Conservation (phyloP, 1,140 invertebrate genomes). For the Ooceraea biroi region DNA sequence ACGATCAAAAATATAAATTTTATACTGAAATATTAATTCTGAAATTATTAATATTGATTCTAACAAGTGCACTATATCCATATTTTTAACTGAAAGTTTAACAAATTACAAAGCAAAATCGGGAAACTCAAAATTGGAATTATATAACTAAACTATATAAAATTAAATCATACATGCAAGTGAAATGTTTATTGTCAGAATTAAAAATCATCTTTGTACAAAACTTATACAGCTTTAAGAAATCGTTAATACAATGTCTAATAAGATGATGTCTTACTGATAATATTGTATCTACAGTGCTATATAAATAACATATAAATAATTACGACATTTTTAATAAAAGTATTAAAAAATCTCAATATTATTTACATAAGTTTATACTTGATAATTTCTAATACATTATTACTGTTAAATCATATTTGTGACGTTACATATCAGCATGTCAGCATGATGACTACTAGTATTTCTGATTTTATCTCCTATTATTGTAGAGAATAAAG, state of each 20-base stretch:
- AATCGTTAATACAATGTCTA: not conserved
- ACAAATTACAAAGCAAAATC: not conserved
- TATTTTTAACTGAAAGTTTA: too few relatives aligned
- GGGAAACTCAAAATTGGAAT: not conserved
- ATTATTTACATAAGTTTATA: not conserved
- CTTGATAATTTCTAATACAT: not conserved
- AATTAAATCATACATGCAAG: not conserved
- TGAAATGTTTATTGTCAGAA: conserved; percentile 12
- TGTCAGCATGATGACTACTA: not conserved
- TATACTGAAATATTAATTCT: not conserved
- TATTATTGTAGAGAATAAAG: conserved; percentile 30
- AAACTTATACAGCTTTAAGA: not conserved
- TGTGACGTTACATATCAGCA: not conserved
- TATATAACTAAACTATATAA: not conserved
- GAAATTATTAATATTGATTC: not conserved
- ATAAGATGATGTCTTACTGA: too few relatives aligned
- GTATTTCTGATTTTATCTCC: not conserved
- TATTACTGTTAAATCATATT: not conserved
- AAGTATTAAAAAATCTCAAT: not conserved
- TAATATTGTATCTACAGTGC: not conserved
- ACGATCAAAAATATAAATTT: not conserved
- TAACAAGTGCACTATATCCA: not conserved
- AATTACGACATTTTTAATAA: not conserved
- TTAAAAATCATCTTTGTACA: not conserved
- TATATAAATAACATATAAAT: not conserved